Conservation (phyloP, 2,888 invertebrate genomes). For the Tinea pellionella region DNA sequence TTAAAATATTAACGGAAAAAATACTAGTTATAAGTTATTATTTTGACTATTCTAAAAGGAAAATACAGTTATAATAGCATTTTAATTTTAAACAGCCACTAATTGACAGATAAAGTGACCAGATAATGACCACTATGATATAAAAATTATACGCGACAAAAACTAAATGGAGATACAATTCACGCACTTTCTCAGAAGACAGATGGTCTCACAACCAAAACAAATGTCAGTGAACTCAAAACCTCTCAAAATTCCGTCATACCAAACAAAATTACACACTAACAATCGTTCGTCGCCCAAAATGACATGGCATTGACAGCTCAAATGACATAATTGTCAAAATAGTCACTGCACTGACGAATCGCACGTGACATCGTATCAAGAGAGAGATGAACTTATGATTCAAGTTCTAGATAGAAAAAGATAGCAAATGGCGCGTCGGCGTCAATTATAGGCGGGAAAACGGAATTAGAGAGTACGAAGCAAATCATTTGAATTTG, state of each 20-base stretch:
- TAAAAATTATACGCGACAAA: neutral
- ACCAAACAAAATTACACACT: constrained; percentile 58
- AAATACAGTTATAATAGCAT: neutral
- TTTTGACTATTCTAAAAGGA: neutral
- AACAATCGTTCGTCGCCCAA: constrained; percentile 61
- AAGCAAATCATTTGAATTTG: constrained; percentile 60
- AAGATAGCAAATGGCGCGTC: constrained; percentile 49
- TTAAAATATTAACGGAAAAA: no score
- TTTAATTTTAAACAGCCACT: neutral
- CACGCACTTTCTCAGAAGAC: constrained; percentile 19
- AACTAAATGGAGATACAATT: neutral
- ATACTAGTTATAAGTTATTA: no score
- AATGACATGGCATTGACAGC: constrained; percentile 64
- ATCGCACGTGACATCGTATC: constrained; percentile 58
- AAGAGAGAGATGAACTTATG: constrained; percentile 33
- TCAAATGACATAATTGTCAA: constrained; percentile 70
- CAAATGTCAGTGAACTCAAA: constrained; percentile 49
- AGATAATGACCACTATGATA: neutral
- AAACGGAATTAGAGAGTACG: constrained; percentile 64
- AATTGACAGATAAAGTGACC: neutral
- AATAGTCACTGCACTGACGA: constrained; percentile 62
- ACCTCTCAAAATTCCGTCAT: constrained; percentile 43
- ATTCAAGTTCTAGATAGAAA: constrained; percentile 20
- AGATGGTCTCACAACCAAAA: constrained; percentile 60
- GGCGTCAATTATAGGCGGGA: constrained; percentile 68